Percentiles rank a stretch among this genome's conserved stretches.
Conservation (phyloP, 2,888 invertebrate genomes). For the Drosophila paramelanica region DNA sequence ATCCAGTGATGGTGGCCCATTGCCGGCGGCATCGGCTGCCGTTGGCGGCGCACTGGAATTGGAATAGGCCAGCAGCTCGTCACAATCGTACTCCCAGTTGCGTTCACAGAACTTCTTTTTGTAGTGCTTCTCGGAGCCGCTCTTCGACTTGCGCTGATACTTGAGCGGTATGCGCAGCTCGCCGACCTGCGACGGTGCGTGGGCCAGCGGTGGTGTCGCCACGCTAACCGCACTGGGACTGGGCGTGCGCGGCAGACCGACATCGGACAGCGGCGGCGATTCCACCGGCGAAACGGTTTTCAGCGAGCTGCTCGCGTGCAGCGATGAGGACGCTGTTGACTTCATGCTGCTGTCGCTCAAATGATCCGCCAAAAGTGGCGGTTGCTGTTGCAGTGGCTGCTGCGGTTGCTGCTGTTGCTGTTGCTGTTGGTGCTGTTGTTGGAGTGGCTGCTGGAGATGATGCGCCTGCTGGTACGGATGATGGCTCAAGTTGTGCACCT, state of each 20-base stretch:
- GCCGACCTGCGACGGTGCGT: constrained; percentile 60
- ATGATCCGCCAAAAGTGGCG: constrained; percentile 73
- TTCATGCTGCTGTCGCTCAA: constrained; percentile 83
- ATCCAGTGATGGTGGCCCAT: constrained; percentile 60
- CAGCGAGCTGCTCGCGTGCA: constrained; percentile 61
- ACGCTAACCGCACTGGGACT: constrained; percentile 83
- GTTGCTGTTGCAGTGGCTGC: constrained; percentile 79
- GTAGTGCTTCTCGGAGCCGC: constrained; percentile 88
- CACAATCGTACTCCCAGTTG: constrained; percentile 87
- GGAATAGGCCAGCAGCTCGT: constrained; percentile 79
- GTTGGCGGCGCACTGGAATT: constrained; percentile 75
- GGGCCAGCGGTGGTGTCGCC: constrained; percentile 80
- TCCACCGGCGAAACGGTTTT: constrained; percentile 84
- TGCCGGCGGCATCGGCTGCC: constrained; percentile 82
- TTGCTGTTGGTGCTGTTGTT: constrained; percentile 36
- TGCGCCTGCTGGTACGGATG: constrained; percentile 77
- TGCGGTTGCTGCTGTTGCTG: constrained; percentile 46
- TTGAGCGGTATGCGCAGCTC: constrained; percentile 86
- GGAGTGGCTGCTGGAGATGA: constrained; percentile 57
- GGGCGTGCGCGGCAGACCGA: constrained; percentile 84
- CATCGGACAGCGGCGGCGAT: constrained; percentile 86
- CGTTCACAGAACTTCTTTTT: constrained; percentile 94
- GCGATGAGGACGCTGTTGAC: constrained; percentile 70
- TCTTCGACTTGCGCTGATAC: constrained; percentile 87
- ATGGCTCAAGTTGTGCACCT: constrained; percentile 67